Base-by-base conservation (phyloP, 2,797 vertebrate species). In the Geotrypetes seraphini region DNA sequence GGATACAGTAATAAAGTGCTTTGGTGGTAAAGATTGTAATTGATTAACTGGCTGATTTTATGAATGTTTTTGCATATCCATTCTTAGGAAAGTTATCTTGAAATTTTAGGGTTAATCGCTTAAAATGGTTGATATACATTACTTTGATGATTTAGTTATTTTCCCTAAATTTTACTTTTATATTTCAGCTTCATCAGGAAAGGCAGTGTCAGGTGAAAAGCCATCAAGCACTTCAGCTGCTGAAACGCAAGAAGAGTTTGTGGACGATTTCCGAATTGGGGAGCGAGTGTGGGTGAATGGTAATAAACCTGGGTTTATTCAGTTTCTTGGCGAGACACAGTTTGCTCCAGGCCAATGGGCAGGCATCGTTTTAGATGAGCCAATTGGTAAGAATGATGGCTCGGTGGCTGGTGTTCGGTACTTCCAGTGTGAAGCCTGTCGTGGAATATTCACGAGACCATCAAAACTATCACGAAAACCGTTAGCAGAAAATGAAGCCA, bases 311-410 rank as follows among this genome's bases (percentile, higher is more conserved):
- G 95, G 95, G 18, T 86, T 79, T 7, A 90, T 98, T 50, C 88
- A 88, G 48, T 98, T 96, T 41, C 64, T 96, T 2, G 95, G 95
- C 2, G 83, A 84, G 12, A 93, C 94, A 0, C 94, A 97, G 52
- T 98, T 98, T 20, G 93, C 95, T 2, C 94, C 92, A 0, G 95
- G 96, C 22, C 93, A 97, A 44, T 99, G 96, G 96, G 96, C 96
- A 0, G 96, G 96, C 18, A 96, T 98, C 8, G 93, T 98, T 42
- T 61, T 98, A 22, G 94, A 99, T 3, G 95, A 99, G 49, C 69
- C 91, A 5, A 97, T 97, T 5, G 95, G 94, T 10, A 99, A 99
- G 73, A 99, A 98, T 1, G 95, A 99, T 0, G 96, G 96, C 6
- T 95, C 93, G 0, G 96, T 98, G 59, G 92, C 91, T 1, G 92